phyloP scores from a whole-genome alignment of 1,140 invertebrate genomes.

The Forficula auricularia region DNA sequence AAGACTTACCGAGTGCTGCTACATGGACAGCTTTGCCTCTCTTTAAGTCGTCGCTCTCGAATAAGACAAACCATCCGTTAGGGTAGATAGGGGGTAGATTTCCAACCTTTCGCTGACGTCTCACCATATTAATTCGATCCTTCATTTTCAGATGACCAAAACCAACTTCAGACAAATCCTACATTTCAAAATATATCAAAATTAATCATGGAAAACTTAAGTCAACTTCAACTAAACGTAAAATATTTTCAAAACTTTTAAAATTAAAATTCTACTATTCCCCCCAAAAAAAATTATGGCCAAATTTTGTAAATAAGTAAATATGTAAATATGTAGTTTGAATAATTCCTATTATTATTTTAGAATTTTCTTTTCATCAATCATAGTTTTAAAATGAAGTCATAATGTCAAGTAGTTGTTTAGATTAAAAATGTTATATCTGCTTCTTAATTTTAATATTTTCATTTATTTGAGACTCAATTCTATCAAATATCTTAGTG shows the following conservation, averaged over 20 bases:
- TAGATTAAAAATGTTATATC: too few relatives aligned
- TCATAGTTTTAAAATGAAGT: too few relatives aligned
- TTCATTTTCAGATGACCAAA: constrained; percentile 22
- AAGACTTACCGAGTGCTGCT: constrained; percentile 44
- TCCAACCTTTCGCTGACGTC: constrained; percentile 32
- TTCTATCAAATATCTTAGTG: too few relatives aligned
- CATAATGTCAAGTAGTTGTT: too few relatives aligned
- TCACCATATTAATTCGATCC: constrained; percentile 25
- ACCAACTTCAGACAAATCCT: constrained; percentile 29
- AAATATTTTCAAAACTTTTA: constrained; percentile 4
- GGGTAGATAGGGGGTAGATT: constrained; percentile 67
- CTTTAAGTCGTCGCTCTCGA: constrained; percentile 47
- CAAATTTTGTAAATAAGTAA: too few relatives aligned
- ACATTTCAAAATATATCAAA: constrained; percentile 6
- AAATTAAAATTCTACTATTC: too few relatives aligned
- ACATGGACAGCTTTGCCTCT: constrained; percentile 41
- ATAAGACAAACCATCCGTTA: constrained; percentile 73
- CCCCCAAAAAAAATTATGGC: too few relatives aligned
- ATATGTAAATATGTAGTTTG: too few relatives aligned
- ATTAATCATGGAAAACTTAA: neutral
- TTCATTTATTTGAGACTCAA: too few relatives aligned
- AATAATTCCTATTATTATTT: too few relatives aligned
- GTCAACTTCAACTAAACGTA: constrained; percentile 12
- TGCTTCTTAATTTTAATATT: too few relatives aligned
- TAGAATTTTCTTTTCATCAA: too few relatives aligned